These are phyloP conservation scores for Saccostrea glomerata DNA, from an alignment of 1,140 invertebrate species.

Conservation along the genomic window DNA sequence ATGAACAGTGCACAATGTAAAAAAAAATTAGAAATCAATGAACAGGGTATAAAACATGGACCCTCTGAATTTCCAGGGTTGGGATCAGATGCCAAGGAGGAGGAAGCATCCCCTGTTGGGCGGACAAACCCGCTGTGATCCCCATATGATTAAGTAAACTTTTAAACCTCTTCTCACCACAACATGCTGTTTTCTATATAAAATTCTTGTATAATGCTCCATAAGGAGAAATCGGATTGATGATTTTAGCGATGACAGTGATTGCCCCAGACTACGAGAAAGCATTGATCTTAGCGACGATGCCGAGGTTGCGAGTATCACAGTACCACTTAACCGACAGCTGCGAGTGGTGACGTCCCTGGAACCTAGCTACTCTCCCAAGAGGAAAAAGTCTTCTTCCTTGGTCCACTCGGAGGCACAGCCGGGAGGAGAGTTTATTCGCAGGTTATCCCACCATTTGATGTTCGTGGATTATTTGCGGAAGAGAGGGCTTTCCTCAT, in stretches of 20 bases:
- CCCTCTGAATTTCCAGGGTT: too few relatives aligned
- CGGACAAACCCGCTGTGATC: too few relatives aligned
- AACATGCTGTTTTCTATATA: background rate
- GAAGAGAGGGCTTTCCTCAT: conserved; percentile 67
- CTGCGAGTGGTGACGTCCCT: conserved; percentile 71
- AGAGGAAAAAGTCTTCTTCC: conserved; percentile 55
- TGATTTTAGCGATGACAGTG: conserved; percentile 71
- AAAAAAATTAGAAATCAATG: too few relatives aligned
- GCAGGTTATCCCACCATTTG: conserved; percentile 56
- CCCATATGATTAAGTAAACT: too few relatives aligned
- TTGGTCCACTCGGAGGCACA: conserved; percentile 53
- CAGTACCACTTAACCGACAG: conserved; percentile 68
- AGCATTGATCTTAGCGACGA: conserved; percentile 69
- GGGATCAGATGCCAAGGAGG: too few relatives aligned
- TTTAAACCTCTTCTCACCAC: too few relatives aligned
- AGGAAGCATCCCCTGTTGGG: too few relatives aligned
- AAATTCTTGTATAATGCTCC: background rate
- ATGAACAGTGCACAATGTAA: too few relatives aligned
- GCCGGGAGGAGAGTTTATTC: conserved; percentile 47
- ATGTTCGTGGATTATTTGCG: conserved; percentile 74
- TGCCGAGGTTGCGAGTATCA: conserved; percentile 59
- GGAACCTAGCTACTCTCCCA: conserved; percentile 58
- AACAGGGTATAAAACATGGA: too few relatives aligned
- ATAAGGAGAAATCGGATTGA: conserved; percentile 63
- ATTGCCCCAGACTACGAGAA: conserved; percentile 60